Conservation (phyloP, 2,888 invertebrate species). For the Mesorhabditis spiculigera region DNA sequence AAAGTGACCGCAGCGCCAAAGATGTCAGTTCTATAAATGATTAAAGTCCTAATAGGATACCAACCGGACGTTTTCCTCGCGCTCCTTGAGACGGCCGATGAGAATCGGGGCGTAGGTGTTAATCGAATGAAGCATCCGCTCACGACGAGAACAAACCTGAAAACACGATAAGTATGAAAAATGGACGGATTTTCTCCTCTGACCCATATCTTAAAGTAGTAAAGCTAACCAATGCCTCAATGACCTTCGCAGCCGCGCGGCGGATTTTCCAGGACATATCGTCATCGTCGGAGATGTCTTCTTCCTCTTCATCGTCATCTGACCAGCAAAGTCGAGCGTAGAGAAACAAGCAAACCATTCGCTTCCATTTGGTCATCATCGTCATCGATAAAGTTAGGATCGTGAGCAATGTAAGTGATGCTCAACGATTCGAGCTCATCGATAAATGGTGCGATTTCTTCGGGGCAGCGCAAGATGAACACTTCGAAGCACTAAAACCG, state of each 20-base stretch:
- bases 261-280: conserved; percentile 92
- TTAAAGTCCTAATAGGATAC: conserved; percentile 60
- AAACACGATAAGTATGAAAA: conserved; percentile 10
- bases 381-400: not conserved
- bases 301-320: conserved; percentile 62
- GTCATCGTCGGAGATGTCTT: conserved; percentile 97
- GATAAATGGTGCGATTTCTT: conserved; percentile 74
- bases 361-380: conserved; percentile 47
- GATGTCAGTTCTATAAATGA: conserved; percentile 66
- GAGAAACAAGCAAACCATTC: conserved; percentile 61
- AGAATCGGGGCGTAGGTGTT: conserved; percentile 82
- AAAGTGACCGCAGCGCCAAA: conserved; percentile 92
- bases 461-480: conserved; percentile 90
- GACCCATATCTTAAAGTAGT: not conserved
- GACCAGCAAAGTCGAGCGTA: not conserved
- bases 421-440: conserved; percentile 41
- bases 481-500: conserved; percentile 80
- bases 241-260: conserved; percentile 91
- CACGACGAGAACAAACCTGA: conserved; percentile 74
- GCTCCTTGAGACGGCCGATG: conserved; percentile 71
- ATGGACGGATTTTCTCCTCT: not conserved
- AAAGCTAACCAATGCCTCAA: conserved; percentile 79
- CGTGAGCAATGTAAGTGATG: not conserved
- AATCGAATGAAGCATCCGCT: conserved; percentile 84
- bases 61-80: conserved; percentile 92